These are phyloP conservation scores for Pseudopodoces humilis DNA, from an alignment of 2,113 vertebrate species.

Conservation along the genomic window DNA sequence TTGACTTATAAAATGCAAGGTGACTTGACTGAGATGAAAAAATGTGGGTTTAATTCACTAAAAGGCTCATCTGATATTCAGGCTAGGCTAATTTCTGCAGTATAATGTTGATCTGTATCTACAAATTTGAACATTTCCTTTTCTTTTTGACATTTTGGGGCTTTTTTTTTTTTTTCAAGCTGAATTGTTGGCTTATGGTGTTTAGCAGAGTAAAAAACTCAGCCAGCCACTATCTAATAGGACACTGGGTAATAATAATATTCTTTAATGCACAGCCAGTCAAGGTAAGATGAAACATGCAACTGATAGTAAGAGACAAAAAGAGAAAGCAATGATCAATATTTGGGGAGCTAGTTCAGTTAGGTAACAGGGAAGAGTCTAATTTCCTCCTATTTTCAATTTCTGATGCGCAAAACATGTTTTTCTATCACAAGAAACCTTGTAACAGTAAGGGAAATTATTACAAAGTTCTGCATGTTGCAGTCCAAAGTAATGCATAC, in stretches of 20 bases:
- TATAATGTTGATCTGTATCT: not conserved
- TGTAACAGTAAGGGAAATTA: not conserved
- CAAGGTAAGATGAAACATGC: not conserved
- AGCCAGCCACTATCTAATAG: not conserved
- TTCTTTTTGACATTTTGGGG: not conserved
- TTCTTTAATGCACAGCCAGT: not conserved
- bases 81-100: not conserved
- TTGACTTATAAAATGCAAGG: not conserved
- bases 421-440: not conserved
- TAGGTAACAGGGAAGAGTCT: too few species aligned
- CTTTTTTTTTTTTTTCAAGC: not conserved
- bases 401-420: not conserved
- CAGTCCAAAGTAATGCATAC: not conserved
- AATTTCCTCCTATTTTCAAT: not conserved
- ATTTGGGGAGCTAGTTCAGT: not conserved
- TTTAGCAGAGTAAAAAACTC: not conserved
- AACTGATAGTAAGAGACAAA: not conserved
- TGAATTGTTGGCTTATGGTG: not conserved
- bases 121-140: not conserved
- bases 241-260: not conserved
- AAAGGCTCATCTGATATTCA: not conserved
- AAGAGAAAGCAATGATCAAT: not conserved
- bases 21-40: not conserved
- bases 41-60: not conserved
- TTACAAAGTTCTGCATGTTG: not conserved